phyloP scores from a whole-genome alignment of 2,888 invertebrate species.

The Philaethria dido region DNA sequence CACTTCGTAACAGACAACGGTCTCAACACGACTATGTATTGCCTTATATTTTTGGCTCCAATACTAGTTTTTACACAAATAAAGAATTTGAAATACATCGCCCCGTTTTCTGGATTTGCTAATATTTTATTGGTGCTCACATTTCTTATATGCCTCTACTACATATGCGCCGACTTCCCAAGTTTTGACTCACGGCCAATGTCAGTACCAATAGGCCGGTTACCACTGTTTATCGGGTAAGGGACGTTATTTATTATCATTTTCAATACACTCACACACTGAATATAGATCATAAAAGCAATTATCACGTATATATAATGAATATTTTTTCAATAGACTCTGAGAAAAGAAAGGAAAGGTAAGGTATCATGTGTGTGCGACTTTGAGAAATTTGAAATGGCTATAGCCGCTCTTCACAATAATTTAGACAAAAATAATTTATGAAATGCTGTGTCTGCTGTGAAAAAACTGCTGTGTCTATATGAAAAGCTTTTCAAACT shows the following conservation, averaged over 20 bases:
- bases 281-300: not conserved
- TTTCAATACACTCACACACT: not conserved
- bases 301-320: too few relatives aligned
- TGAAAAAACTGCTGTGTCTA: too few relatives aligned
- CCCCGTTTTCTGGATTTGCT: conserved; percentile 95
- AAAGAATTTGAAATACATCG: conserved; percentile 91
- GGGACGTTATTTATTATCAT: conserved; percentile 34
- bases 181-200: conserved; percentile 77
- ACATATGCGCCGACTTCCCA: conserved; percentile 86
- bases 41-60: conserved; percentile 69
- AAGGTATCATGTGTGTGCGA: too few relatives aligned
- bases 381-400: too few relatives aligned
- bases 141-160: conserved; percentile 92
- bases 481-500: too few relatives aligned
- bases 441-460: too few relatives aligned
- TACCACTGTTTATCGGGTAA: conserved; percentile 94
- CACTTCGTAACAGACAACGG: conserved; percentile 51
- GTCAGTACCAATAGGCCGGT: conserved; percentile 80
- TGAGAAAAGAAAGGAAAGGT: too few relatives aligned
- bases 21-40: conserved; percentile 64
- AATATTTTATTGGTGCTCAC: conserved; percentile 91
- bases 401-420: too few relatives aligned
- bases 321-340: too few relatives aligned
- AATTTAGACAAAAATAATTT: too few relatives aligned
- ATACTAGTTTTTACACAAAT: conserved; percentile 81